Base-by-base conservation (phyloP, 1,140 invertebrate species). In the Diachasma alloeum region DNA sequence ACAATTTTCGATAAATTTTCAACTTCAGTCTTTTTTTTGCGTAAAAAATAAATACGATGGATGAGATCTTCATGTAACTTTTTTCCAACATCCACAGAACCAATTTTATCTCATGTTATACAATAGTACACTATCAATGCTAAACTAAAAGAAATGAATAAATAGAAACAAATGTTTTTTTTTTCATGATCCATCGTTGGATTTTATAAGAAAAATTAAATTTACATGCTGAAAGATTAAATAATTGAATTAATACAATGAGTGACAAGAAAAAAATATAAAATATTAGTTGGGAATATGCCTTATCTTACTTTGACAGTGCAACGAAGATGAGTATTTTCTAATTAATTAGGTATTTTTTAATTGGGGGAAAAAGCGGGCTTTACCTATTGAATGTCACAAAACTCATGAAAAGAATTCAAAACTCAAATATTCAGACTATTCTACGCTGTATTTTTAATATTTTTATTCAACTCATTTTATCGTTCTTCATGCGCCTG, bases 291-390 rank as follows among this genome's bases (percentile, higher is more conserved):
- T 75, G 39, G 44, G 26, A 85, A 84, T 82, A 85, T 85, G 85
- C 84, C 83, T 87, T 87, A 85, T 81, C 80, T 84, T 86, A 86
- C 75, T 84, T 85, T 83, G 76, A 86, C 56, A 80, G 78, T 86
- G 83, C 82, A 84, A 81, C 80, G 72, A 81, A 73, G 76, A 80
- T 44, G 74, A 79, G 44, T 53, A 77, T 79, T 73, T 59, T 75
- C 26, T 74, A 80, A 70, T 74, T 66, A 70, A 74, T 63, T 19
- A 6, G 9, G 4, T 26, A 56, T 26, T 26, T 26, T 63, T 31
- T 26, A 24, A 31, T 39, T 63, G 13, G 59, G 15, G 31, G 31
- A 68, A 39, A 68, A 37, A 68, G 31, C 15, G 31, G 31, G 31
- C 66, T 68, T 68, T 37, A 68, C 66, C 66, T 68, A 31, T 68